Percentiles rank a stretch among this genome's conserved stretches.
These are phyloP conservation scores for Corella eumyota DNA, from an alignment of 23 tunicate genomes.

Conservation along the genomic window DNA sequence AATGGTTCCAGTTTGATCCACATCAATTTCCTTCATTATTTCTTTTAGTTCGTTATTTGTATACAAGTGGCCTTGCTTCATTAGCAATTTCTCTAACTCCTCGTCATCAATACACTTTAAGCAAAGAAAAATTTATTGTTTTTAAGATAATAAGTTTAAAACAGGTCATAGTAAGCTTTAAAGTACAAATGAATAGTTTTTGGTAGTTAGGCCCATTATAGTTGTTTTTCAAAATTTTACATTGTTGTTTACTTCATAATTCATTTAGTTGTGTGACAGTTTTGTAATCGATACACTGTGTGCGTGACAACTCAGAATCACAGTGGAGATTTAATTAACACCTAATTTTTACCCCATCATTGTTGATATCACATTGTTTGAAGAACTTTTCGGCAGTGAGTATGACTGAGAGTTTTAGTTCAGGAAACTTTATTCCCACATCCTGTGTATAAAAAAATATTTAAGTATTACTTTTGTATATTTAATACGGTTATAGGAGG, in stretches of 20 bases:
- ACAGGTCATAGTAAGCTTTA: too few species aligned
- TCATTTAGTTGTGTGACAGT: too few species aligned
- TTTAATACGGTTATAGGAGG: too few species aligned
- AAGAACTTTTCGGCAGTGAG: constrained; percentile 51
- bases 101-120: constrained; percentile 53
- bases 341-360: constrained; percentile 59
- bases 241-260: too few species aligned
- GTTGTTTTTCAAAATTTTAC: too few species aligned
- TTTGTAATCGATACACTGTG: too few species aligned
- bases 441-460: constrained; percentile 24
- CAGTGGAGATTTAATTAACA: too few species aligned
- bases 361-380: constrained; percentile 60
- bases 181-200: neutral
- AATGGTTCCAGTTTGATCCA: constrained; percentile 45
- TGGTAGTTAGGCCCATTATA: too few species aligned
- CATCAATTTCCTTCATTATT: constrained; percentile 68
- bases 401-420: constrained; percentile 49
- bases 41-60: constrained; percentile 63
- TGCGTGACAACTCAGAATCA: too few species aligned
- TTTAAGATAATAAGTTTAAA: neutral
- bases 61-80: constrained; percentile 52
- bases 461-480: too few species aligned
- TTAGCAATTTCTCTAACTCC: constrained; percentile 61
- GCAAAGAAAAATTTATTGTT: neutral
- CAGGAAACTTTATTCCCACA: constrained; percentile 55